Conservation (phyloP, 2,113 vertebrate genomes). For the Tachuris rubrigastra region DNA sequence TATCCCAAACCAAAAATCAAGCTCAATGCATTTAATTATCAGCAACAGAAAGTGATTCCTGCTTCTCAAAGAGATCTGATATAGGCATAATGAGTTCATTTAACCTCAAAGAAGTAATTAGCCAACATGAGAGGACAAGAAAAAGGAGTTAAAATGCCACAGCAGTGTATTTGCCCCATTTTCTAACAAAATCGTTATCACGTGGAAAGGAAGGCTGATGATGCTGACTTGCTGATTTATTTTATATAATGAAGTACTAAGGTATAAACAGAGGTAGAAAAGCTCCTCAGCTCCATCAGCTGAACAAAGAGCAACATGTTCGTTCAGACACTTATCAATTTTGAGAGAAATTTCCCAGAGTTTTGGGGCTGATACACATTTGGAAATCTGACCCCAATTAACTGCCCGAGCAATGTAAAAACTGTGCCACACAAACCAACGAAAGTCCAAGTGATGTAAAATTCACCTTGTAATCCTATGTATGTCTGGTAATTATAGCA, state of each 20-base stretch:
- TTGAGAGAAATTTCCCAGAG: not conserved
- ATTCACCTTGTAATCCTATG: not conserved
- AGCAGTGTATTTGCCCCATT: not conserved
- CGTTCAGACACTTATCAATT: not conserved
- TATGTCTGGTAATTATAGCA: not conserved
- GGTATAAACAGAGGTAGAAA: not conserved
- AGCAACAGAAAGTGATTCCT: constrained; percentile 21
- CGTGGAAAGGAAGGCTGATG: not conserved
- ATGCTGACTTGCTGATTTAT: not conserved
- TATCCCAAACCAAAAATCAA: constrained; percentile 39
- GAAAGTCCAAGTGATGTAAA: not conserved
- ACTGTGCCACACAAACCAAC: not conserved
- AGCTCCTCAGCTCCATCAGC: not conserved
- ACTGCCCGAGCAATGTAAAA: not conserved
- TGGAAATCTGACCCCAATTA: not conserved
- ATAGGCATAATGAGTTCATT: constrained; percentile 55
- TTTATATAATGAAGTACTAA: not conserved
- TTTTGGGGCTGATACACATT: not conserved
- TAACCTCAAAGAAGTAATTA: constrained; percentile 60
- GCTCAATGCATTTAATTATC: constrained; percentile 21
- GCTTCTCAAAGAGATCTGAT: constrained; percentile 42
- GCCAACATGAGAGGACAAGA: not conserved
- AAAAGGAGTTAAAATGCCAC: constrained; percentile 13
- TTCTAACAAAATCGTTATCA: not conserved
- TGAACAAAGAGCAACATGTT: not conserved